phyloP scores from a whole-genome alignment of 2,888 invertebrate species.

The Tenthredo scrophulariae region DNA sequence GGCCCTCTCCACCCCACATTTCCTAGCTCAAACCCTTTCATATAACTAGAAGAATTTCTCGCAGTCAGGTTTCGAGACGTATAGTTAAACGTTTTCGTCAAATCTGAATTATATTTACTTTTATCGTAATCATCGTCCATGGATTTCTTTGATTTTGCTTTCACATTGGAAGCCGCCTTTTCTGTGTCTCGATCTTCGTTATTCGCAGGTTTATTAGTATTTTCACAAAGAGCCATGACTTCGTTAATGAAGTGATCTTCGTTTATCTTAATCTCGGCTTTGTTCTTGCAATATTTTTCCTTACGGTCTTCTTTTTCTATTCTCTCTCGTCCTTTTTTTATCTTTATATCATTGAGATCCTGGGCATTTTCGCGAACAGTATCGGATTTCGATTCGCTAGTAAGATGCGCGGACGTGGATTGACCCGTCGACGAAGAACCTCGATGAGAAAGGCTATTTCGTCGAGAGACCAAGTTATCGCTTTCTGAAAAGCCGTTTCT shows the following conservation, averaged over 20 bases:
- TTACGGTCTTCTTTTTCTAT: not conserved
- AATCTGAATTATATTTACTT: not conserved
- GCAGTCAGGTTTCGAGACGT: not conserved
- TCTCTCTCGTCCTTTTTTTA: not conserved
- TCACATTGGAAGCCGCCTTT: not conserved
- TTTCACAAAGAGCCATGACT: not conserved
- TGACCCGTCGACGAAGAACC: not conserved
- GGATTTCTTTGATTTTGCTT: not conserved
- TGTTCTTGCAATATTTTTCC: not conserved
- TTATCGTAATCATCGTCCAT: not conserved
- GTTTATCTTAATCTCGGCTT: not conserved
- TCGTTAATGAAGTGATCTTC: not conserved
- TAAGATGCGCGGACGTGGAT: slow-evolving; percentile 28
- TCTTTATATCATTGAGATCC: not conserved
- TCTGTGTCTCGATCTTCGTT: not conserved
- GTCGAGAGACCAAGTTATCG: not conserved
- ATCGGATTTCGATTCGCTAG: not conserved
- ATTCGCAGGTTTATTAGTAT: not conserved
- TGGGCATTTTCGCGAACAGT: slow-evolving; percentile 22
- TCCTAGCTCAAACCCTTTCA: slow-evolving; percentile 38
- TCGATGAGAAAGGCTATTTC: not conserved
- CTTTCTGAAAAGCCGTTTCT: not conserved
- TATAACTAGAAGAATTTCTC: slow-evolving; percentile 23
- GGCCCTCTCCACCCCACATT: slow-evolving; percentile 52
- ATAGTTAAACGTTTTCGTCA: not conserved